phyloP scores from a whole-genome alignment of 35 echinoderm and acorn worm genomes.

The Anneissia japonica region DNA sequence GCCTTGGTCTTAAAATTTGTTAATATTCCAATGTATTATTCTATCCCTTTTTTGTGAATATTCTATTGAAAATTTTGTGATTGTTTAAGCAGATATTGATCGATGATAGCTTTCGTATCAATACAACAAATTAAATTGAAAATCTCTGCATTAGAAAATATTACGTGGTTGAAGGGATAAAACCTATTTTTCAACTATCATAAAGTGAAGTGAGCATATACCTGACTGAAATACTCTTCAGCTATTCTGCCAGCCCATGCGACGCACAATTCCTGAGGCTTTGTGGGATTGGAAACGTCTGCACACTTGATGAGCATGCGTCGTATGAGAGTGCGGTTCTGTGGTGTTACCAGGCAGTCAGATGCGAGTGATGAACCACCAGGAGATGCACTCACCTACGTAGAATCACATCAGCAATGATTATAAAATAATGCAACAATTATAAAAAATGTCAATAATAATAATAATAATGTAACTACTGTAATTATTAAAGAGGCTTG shows the following conservation, averaged over 20 bases:
- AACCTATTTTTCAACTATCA: too few relatives aligned
- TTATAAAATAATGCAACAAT: neutral
- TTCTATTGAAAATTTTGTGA: too few relatives aligned
- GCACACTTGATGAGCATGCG: slow-evolving; percentile 97
- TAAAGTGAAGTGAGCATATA: too few relatives aligned
- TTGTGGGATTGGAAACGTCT: slow-evolving; percentile 85
- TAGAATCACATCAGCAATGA: neutral
- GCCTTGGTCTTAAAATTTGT: too few relatives aligned
- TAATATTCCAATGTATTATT: too few relatives aligned
- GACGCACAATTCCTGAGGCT: slow-evolving; percentile 66
- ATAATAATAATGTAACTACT: neutral
- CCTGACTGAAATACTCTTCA: slow-evolving; percentile 93
- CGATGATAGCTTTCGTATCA: too few relatives aligned
- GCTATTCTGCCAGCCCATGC: slow-evolving; percentile 89
- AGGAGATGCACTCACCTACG: neutral
- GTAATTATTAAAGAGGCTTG: neutral
- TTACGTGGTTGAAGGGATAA: too few relatives aligned
- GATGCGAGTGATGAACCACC: slow-evolving; percentile 55
- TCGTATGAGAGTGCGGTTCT: slow-evolving; percentile 76
- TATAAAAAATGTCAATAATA: neutral
- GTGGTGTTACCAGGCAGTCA: slow-evolving; percentile 45
- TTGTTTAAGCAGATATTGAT: too few relatives aligned
- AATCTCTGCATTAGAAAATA: too few relatives aligned
- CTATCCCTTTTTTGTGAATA: too few relatives aligned
- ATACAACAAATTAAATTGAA: too few relatives aligned